Percentiles rank a stretch among this genome's conserved stretches.
Evolutionary conservation across 2,797 vertebrate genomes (phyloP).

Genomic region (Ceyx erithaca): DNA sequence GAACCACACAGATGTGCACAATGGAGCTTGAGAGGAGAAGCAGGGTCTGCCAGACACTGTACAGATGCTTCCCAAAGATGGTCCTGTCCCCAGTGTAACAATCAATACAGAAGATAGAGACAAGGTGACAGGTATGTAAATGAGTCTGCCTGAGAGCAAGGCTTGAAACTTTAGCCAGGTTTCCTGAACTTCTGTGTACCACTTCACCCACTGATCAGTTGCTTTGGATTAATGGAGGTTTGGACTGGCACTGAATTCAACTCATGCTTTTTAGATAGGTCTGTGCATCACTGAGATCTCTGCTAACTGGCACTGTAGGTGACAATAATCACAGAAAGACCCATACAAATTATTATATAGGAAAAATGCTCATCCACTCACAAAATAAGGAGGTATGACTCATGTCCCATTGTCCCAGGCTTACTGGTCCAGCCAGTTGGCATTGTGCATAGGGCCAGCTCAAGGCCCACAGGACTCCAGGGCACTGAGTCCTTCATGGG

Average conservation of each 20-base stretch:
- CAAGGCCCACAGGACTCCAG: fast-evolving
- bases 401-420: neutral
- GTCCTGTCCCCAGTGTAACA: neutral
- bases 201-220: neutral
- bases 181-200: neutral
- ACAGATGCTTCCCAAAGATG: neutral
- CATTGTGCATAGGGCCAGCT: neutral
- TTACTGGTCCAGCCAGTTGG: neutral
- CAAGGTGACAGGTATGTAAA: neutral
- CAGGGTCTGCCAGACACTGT: neutral
- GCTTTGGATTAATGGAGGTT: neutral
- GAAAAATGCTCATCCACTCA: neutral
- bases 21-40: neutral
- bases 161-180: fast-evolving
- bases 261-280: fast-evolving
- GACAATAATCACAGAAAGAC: neutral
- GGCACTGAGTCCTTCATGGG: fast-evolving
- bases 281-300: neutral
- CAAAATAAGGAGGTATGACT: neutral
- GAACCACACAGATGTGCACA: neutral
- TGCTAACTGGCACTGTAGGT: neutral
- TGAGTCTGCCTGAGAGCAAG: neutral
- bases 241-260: neutral
- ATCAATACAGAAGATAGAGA: neutral
- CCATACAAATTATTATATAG: neutral